A percentile compares a stretch with the other conserved stretches of the same genome.
phyloP scores from a whole-genome alignment of 2,797 vertebrate species.

The Semotilus atromaculatus region DNA sequence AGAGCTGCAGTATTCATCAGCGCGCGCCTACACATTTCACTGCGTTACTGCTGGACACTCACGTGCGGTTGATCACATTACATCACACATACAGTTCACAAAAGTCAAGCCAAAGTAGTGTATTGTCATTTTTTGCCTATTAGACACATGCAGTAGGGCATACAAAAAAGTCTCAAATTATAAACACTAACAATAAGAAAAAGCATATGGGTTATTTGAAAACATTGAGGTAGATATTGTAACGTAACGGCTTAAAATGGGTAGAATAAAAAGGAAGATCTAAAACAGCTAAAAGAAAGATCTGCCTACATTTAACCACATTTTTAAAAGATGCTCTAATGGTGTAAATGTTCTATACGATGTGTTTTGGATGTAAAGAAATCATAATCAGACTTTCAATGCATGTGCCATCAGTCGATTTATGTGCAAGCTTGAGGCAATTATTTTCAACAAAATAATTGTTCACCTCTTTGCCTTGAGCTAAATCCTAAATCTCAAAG shows the following conservation, averaged over 20 bases:
- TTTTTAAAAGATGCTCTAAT: neutral
- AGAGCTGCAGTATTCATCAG: conserved; percentile 45
- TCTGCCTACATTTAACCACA: neutral
- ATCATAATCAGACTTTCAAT: neutral
- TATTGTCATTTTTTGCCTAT: neutral
- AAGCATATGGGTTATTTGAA: neutral
- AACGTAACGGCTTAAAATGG: neutral
- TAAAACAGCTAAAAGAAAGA: neutral
- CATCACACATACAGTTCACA: conserved; percentile 18
- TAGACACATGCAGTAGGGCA: neutral
- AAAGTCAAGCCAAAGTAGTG: conserved; percentile 27
- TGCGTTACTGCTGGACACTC: conserved; percentile 17
- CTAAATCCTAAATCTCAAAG: too few species aligned
- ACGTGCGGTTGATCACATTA: conserved; percentile 44
- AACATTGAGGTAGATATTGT: neutral
- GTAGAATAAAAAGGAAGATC: neutral
- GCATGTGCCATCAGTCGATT: neutral
- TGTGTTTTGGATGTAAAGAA: neutral
- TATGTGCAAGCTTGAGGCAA: neutral
- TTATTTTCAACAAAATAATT: neutral
- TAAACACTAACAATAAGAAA: neutral
- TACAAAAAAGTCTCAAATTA: neutral
- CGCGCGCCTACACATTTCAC: conserved; percentile 40
- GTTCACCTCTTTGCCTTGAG: neutral
- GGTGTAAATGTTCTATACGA: neutral